Evolutionary conservation across 2,113 vertebrate genomes (phyloP), one percentile per base, ranked within the genome.

Genomic region (Channa argus): DNA sequence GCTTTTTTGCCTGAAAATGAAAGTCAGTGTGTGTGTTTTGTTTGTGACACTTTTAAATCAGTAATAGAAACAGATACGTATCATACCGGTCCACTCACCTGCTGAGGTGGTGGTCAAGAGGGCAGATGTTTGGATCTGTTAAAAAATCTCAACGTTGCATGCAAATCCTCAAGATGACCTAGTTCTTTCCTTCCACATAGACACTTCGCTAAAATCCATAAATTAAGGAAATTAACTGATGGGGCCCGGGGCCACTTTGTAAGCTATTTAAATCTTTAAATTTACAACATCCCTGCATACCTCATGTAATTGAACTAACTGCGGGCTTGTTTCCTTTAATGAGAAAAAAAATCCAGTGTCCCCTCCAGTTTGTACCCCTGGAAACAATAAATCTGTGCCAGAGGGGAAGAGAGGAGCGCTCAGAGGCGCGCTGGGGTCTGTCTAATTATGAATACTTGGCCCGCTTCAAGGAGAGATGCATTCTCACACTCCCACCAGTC

Each of bases 261-360:
- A 98, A 99, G 97, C 97, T 98, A 99, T 99, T 99, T 99, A 99
- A 99, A 98, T 98, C 97, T 98, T 98, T 99, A 98, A 98, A 99
- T 98, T 98, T 97, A 97, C 97, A 97, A 97, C 96, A 98, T 98
- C 95, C 97, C 94, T 96, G 96, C 96, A 96, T 97, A 96, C 96
- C 96, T 96, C 96, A 95, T 98, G 96, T 98, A 99, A 98, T 98
- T 98, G 96, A 98, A 98, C 95, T 97, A 97, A 98, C 97, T 98
- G 95, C 94, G 90, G 96, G 96, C 96, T 96, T 97, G 95, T 96
- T 96, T 91, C 96, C 95, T 97, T 97, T 98, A 98, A 98, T 98
- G 96, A 98, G 96, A 95, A 96, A 96, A 96, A 91, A 92, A 91
- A 84, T 63, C 58, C 55, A 91, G 93, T 94, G 90, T 85, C 92